A percentile compares a stretch with the other conserved stretches of the same genome.
phyloP scores from a whole-genome alignment of 2,797 vertebrate species.

The Molossus molossus region DNA sequence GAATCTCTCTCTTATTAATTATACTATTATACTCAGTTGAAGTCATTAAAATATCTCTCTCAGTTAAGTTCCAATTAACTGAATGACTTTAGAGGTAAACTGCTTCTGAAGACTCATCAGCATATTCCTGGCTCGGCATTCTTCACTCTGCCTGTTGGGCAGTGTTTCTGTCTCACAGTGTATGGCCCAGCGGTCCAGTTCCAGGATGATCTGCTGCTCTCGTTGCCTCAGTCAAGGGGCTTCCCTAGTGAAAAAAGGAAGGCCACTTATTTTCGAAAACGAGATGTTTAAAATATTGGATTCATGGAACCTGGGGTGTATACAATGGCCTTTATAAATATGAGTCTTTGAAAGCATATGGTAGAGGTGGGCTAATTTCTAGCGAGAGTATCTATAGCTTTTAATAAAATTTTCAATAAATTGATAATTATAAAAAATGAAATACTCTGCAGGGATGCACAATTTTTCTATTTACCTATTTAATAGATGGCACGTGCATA shows the following conservation, averaged over 20 bases:
- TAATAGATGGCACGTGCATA: background rate
- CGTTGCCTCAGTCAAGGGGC: rapidly evolving
- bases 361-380: background rate
- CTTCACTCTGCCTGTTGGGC: too few species aligned
- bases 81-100: background rate
- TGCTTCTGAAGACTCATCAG: background rate
- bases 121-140: background rate
- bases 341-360: background rate
- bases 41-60: slow-evolving; percentile 42
- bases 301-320: background rate
- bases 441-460: background rate
- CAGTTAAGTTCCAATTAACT: slow-evolving; percentile 13
- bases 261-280: background rate
- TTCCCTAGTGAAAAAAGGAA: background rate
- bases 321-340: background rate
- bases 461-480: background rate
- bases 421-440: background rate
- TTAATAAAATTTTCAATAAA: background rate
- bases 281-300: background rate
- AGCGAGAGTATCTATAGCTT: background rate
- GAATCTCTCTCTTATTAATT: slow-evolving; percentile 15
- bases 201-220: background rate
- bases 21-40: background rate
- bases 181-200: background rate
- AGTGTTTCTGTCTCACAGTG: background rate